Conservation (phyloP, 1,140 invertebrate species). For the Bathynomus jamesi region DNA sequence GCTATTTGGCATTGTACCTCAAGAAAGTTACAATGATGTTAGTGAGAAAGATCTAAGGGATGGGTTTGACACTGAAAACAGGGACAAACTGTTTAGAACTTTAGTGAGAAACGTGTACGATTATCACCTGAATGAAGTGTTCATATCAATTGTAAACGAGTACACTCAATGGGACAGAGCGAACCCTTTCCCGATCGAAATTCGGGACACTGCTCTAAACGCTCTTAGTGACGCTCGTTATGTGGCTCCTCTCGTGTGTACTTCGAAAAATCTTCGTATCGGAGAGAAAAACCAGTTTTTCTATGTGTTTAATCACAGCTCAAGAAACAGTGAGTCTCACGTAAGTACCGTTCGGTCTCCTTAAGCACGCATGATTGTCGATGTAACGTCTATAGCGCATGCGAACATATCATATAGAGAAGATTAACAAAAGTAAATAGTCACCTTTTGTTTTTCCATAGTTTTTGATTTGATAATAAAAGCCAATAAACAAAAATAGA, state of each 20-base stretch:
- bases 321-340: constrained; percentile 80
- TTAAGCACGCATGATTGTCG: too few relatives aligned
- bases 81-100: constrained; percentile 84
- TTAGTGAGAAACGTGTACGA: constrained; percentile 87
- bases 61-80: constrained; percentile 80
- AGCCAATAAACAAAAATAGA: too few relatives aligned
- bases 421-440: too few relatives aligned
- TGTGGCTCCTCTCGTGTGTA: constrained; percentile 73
- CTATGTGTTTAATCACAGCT: constrained; percentile 88
- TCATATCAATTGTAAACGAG: constrained; percentile 92
- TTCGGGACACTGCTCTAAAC: constrained; percentile 81
- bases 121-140: constrained; percentile 93
- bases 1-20: constrained; percentile 51
- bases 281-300: constrained; percentile 63
- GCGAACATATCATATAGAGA: too few relatives aligned
- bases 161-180: constrained; percentile 96
- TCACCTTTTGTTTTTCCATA: too few relatives aligned
- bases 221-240: constrained; percentile 87
- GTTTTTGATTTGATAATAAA: too few relatives aligned
- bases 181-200: constrained; percentile 81
- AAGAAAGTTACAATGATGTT: constrained; percentile 50
- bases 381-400: too few relatives aligned
- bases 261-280: constrained; percentile 58
- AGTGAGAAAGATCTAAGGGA: constrained; percentile 59
- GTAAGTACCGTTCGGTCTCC: constrained; percentile 47